Evolutionary conservation across 2,888 invertebrate genomes (phyloP), one percentile per base, ranked within the genome.

Genomic region (Archaeoteleia sp.): DNA sequence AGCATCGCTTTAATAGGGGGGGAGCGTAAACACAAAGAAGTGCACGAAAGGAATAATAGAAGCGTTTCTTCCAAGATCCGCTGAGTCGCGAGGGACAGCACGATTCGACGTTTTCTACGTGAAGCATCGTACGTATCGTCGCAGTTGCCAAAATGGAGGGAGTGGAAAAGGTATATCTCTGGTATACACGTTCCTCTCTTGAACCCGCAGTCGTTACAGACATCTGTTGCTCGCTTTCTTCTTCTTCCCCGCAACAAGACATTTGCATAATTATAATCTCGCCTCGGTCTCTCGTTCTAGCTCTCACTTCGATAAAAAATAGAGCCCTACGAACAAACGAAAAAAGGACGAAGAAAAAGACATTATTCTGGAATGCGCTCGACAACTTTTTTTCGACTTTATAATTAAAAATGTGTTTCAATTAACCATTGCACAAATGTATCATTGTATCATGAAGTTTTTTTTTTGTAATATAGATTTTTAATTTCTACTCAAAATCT

Each of bases 251-350:
- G 78, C 80, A 80, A 82, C 81, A 78, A 77, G 78, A 74, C 82
- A 83, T 83, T 83, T 83, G 83, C 83, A 83, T 83, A 83, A 83
- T 83, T 83, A 83, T 83, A 82, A 83, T 83, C 80, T 81, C 75
- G 75, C 57, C 53, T 29, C 29, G 48, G 57, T 49, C 62, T 43
- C 54, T 58, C 54, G 23, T 54, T 63, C 67, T 45, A 63, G 53
- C 49, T 45, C 23, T 32, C 35, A 48, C 46, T 15, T 32, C 32
- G 9, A 35, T 46, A 32, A 17, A 45, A 17, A 43, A 20, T 29
- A 12, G 48, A 34, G 55, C 23, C 1, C 14, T 23, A 20, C 4
- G 25, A 49, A 49, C 55, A 46, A 57, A 46, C 9, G 23, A 35
- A 29, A 12, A 32, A 40, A 10, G 8, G 3, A 34, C 7, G 10